These are phyloP conservation scores for Pristionchus arcanus DNA, from an alignment of 2,888 invertebrate species.

Conservation along the genomic window DNA sequence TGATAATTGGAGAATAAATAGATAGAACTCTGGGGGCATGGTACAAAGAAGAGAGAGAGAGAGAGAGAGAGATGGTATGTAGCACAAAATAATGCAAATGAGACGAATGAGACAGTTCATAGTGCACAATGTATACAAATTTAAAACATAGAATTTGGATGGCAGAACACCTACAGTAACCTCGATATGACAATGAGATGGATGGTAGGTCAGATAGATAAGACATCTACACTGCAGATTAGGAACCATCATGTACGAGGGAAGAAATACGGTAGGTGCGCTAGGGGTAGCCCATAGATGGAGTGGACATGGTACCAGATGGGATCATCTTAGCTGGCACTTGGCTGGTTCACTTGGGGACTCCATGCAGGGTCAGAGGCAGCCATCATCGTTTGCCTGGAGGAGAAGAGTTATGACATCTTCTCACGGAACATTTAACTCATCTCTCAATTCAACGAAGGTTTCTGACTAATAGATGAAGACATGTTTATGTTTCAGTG, in stretches of 20 bases:
- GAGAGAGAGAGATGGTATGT: background rate
- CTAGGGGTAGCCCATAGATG: background rate
- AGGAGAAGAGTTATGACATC: background rate
- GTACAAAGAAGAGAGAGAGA: background rate
- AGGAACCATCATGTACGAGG: conserved; percentile 8
- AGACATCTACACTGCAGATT: background rate
- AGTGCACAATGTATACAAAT: conserved; percentile 31
- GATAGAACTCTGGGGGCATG: conserved; percentile 1
- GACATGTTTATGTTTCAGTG: background rate
- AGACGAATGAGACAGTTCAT: background rate
- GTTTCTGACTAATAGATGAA: background rate
- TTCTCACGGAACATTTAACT: background rate
- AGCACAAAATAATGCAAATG: conserved; percentile 21
- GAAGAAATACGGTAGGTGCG: conserved; percentile 17
- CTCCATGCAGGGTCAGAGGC: conserved; percentile 75
- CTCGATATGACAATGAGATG: conserved; percentile 43
- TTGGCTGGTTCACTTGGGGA: conserved; percentile 67
- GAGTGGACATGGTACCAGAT: background rate
- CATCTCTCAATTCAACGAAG: background rate
- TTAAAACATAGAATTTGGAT: background rate
- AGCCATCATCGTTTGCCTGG: conserved; percentile 77
- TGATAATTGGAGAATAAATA: conserved; percentile 35
- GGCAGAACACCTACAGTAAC: conserved; percentile 19
- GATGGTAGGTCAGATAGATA: background rate
- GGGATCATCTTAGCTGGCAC: conserved; percentile 31